Evolutionary conservation across 1,140 invertebrate genomes (phyloP).

Genomic region (Andrena cerasifolii): DNA sequence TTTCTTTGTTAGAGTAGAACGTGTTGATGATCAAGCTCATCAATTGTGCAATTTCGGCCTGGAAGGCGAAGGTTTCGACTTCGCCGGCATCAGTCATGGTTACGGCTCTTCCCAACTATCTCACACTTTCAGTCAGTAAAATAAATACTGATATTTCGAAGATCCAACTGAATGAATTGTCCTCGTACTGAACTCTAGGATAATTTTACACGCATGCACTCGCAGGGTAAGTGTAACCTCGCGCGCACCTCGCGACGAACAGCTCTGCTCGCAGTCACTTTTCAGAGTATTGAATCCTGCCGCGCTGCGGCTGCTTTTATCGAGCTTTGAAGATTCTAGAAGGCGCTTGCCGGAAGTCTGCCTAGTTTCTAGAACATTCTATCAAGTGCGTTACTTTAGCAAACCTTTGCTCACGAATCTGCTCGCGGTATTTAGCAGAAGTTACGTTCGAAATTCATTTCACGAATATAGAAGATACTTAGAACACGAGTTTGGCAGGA

Average conservation of each 20-base stretch:
- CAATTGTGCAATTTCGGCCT: constrained; percentile 92
- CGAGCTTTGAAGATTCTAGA: constrained; percentile 70
- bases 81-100: constrained; percentile 79
- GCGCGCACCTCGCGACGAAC: background rate
- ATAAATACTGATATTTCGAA: background rate
- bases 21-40: constrained; percentile 99
- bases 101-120: constrained; percentile 85
- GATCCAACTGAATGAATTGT: background rate
- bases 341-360: constrained; percentile 60
- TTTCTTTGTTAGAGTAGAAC: constrained; percentile 99
- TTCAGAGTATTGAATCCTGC: constrained; percentile 45
- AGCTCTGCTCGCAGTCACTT: constrained; percentile 28
- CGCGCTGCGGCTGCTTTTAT: constrained; percentile 68
- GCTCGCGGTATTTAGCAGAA: background rate
- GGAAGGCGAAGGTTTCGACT: constrained; percentile 86
- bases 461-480: background rate
- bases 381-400: background rate
- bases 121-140: constrained; percentile 51
- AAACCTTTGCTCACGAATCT: background rate
- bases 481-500: no score
- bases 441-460: background rate
- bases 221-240: background rate
- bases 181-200: background rate
- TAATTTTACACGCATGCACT: background rate
- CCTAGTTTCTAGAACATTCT: constrained; percentile 69